These are phyloP conservation scores for Sula dactylatra DNA, from an alignment of 2,113 vertebrate genomes.

Conservation along the genomic window DNA sequence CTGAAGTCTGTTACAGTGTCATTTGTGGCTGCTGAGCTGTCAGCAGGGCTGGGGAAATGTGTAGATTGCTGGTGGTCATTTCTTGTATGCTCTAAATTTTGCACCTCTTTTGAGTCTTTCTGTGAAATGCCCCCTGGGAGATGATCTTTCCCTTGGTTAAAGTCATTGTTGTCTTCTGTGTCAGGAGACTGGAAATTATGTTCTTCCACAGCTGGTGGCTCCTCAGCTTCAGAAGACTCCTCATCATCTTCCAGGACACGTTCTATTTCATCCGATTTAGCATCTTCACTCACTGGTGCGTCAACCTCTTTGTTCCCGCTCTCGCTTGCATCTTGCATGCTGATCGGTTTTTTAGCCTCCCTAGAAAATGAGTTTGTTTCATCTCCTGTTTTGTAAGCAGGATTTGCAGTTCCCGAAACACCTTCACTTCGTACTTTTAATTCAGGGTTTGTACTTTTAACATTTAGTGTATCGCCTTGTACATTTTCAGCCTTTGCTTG, in stretches of 20 bases:
- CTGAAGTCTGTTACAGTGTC: constrained; percentile 63
- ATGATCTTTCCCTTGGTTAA: not conserved
- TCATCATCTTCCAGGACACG: not conserved
- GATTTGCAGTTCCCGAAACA: not conserved
- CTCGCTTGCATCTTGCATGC: not conserved
- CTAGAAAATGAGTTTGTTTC: not conserved
- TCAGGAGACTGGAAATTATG: not conserved
- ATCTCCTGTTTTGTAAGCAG: not conserved
- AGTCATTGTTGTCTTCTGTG: not conserved
- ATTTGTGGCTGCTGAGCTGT: not conserved
- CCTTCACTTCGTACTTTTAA: not conserved
- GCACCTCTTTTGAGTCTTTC: not conserved
- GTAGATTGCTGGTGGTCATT: not conserved
- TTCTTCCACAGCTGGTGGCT: not conserved
- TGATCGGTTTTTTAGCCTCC: not conserved
- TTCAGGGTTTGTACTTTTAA: not conserved
- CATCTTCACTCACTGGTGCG: not conserved
- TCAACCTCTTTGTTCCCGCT: not conserved
- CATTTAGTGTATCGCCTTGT: not conserved
- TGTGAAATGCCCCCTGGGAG: not conserved
- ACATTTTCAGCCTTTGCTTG: not conserved
- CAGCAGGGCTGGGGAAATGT: not conserved
- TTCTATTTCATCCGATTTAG: not conserved
- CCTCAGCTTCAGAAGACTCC: not conserved
- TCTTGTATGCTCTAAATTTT: not conserved